Conservation (phyloP, 2,113 vertebrate genomes). For the Xiphias gladius region DNA sequence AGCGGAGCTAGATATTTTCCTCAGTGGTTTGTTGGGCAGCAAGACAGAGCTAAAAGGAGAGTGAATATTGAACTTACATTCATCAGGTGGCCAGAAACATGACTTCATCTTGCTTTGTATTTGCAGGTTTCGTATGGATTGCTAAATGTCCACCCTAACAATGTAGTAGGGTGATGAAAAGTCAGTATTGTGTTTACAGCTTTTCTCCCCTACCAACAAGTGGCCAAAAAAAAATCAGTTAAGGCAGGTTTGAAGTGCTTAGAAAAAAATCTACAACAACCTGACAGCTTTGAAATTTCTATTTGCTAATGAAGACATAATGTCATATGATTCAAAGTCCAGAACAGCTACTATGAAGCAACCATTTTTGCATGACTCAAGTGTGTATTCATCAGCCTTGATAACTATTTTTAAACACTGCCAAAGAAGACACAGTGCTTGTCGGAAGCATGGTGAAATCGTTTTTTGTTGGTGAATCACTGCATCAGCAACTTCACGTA, state of each 20-base stretch:
- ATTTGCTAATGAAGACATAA: background rate
- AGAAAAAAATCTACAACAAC: background rate
- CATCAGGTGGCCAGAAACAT: too few relatives aligned
- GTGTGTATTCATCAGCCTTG: constrained; percentile 25
- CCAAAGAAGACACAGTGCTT: constrained; percentile 28
- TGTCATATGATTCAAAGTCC: background rate
- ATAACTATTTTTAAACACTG: constrained; percentile 52
- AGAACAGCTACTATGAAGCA: background rate
- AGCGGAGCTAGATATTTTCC: too few relatives aligned
- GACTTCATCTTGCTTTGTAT: too few relatives aligned
- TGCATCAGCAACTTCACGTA: constrained; percentile 65
- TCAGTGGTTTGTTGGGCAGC: too few relatives aligned
- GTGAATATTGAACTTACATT: too few relatives aligned
- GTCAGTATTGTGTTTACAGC: background rate
- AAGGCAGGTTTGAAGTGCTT: background rate
- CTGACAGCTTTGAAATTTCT: background rate
- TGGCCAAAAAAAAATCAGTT: background rate
- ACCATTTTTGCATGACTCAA: constrained; percentile 35
- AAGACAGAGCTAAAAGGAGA: too few relatives aligned
- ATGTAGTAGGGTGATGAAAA: too few relatives aligned
- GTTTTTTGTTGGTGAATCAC: constrained; percentile 65
- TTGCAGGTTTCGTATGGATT: too few relatives aligned
- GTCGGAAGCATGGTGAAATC: constrained; percentile 34
- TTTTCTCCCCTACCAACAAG: too few relatives aligned
- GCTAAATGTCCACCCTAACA: background rate